Conservation (phyloP, 1,140 invertebrate genomes). For the Ceratina japonica region DNA sequence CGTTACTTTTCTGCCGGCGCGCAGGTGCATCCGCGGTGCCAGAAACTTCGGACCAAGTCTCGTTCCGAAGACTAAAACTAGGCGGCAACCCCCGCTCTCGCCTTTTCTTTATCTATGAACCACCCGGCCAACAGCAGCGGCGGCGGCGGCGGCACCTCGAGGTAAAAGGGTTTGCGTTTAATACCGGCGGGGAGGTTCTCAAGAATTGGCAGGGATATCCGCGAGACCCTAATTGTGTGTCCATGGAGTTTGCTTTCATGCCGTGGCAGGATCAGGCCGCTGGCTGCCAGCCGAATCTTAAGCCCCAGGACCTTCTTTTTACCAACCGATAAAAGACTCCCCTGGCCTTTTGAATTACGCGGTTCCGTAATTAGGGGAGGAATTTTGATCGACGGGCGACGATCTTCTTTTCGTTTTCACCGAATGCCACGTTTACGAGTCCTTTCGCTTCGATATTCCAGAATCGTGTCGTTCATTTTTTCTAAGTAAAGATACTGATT, state of each 20-base stretch:
- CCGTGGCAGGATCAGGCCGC: constrained; percentile 39
- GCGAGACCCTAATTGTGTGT: constrained; percentile 58
- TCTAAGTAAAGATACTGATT: background rate
- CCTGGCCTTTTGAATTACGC: constrained; percentile 25
- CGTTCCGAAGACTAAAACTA: constrained; percentile 70
- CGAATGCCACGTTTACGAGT: background rate
- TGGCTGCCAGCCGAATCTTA: constrained; percentile 52
- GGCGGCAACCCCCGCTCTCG: constrained; percentile 19
- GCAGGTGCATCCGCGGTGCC: constrained; percentile 68
- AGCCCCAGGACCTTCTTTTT: constrained; percentile 35
- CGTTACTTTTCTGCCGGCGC: constrained; percentile 59
- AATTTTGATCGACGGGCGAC: background rate
- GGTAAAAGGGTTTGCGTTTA: constrained; percentile 63
- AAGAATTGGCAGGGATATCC: constrained; percentile 72
- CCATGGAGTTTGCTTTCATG: constrained; percentile 50
- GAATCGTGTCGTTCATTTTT: too few relatives aligned
- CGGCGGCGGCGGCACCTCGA: background rate
- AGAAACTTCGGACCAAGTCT: constrained; percentile 75
- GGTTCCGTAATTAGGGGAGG: constrained; percentile 39
- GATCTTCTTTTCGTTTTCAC: background rate
- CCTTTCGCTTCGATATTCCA: too few relatives aligned
- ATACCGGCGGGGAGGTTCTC: constrained; percentile 67
- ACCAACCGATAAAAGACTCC: constrained; percentile 31
- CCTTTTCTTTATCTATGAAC: background rate
- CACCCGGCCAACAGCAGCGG: background rate